Conservation (phyloP, 2,113 vertebrate species). For the Chauna torquata region DNA sequence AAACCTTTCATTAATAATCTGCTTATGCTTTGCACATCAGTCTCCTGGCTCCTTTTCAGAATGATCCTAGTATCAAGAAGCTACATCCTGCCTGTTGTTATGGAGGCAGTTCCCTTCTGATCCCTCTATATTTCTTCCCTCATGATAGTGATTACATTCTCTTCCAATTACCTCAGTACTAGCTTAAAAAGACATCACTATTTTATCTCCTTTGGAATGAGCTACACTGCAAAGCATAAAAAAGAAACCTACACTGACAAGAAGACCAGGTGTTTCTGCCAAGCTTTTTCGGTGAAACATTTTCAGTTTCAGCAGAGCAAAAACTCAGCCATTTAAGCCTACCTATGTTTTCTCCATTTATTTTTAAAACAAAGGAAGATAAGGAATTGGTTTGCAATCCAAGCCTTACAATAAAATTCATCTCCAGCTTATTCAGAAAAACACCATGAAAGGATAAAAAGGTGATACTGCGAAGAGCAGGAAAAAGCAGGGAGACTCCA, state of each 20-base stretch:
- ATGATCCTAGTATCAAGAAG: not conserved
- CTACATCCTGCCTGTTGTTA: not conserved
- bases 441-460: not conserved
- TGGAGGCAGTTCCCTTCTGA: not conserved
- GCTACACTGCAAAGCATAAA: not conserved
- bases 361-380: not conserved
- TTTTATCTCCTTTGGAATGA: constrained; percentile 21
- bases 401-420: not conserved
- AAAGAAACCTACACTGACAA: not conserved
- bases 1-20: not conserved
- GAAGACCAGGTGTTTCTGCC: constrained; percentile 1
- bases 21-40: not conserved
- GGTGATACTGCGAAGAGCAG: not conserved
- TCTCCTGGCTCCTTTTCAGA: not conserved
- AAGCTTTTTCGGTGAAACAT: not conserved
- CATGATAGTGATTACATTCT: not conserved
- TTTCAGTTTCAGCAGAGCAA: not conserved
- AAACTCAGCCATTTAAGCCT: not conserved
- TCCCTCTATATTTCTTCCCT: not conserved
- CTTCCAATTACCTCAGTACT: not conserved
- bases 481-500: not conserved
- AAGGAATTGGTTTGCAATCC: not conserved
- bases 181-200: not conserved
- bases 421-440: not conserved
- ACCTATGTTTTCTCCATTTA: not conserved